A percentile compares a stretch with the other conserved stretches of the same genome.
phyloP scores from a whole-genome alignment of 2,113 vertebrate species.

The Protobothrops flavoviridis region DNA sequence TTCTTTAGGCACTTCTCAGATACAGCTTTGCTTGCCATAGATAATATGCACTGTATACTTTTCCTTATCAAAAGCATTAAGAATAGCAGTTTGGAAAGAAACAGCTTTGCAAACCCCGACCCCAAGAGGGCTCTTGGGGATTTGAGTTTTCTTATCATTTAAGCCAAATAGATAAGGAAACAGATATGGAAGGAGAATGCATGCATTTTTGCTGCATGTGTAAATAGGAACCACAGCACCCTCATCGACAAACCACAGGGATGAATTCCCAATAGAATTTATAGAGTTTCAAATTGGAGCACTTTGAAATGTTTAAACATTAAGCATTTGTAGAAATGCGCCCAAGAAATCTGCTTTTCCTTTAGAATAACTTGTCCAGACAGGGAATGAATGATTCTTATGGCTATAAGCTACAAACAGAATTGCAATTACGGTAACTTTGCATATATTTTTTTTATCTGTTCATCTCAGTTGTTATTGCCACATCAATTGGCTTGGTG shows the following conservation, averaged over 20 bases:
- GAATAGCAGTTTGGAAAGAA: background rate
- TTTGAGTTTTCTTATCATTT: background rate
- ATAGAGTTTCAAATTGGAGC: conserved; percentile 1
- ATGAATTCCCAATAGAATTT: background rate
- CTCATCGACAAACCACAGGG: background rate
- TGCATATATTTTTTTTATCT: background rate
- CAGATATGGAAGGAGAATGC: background rate
- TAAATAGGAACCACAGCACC: background rate
- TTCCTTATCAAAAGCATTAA: background rate
- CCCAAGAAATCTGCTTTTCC: background rate
- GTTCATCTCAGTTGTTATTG: background rate
- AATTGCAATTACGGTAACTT: background rate
- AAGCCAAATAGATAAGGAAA: background rate
- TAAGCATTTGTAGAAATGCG: background rate
- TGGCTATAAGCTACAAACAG: background rate
- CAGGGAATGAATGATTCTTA: background rate
- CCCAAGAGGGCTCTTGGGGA: background rate
- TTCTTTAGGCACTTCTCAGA: background rate
- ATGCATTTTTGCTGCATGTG: background rate
- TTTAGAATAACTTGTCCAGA: background rate
- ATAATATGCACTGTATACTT: background rate
- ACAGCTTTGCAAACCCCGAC: background rate
- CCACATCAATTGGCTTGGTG: background rate
- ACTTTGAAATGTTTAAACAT: background rate
- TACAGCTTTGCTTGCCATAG: background rate